Evolutionary conservation across 2,113 vertebrate genomes (phyloP), one percentile per base, ranked within the genome.

Genomic region (Morone chrysops): DNA sequence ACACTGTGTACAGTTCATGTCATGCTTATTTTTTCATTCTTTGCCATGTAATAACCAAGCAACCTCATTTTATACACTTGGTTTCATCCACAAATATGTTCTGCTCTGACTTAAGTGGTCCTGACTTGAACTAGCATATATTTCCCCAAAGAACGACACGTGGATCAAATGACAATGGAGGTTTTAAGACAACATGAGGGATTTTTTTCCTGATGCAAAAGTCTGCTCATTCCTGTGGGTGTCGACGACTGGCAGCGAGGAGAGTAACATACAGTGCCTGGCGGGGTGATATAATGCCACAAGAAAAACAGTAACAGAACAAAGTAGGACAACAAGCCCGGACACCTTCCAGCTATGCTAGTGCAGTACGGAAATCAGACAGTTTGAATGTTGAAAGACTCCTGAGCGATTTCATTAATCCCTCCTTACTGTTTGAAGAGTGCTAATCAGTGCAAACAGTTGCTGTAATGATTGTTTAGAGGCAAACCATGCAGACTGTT

Each of bases 391-490:
- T 14, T 16, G 36, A 16, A 36, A 54, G 48, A 38, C 16, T 36
- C 2, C 5, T 45, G 17, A 71, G 5, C 0, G 4, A 12, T 57
- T 62, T 51, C 5, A 56, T 83, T 25, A 31, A 7, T 14, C 41
- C 18, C 51, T 70, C 5, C 45, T 70, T 8, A 7, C 22, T 9
- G 17, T 73, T 16, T 68, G 47, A 70, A 53, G 22, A 45, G 10
- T n/a, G 75, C 56, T 72, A 51, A 82, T 87, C 82, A 74, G 45
- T 47, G 25, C 70, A 68, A 66, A 57, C 73, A 66, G 57, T 31
- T 20, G 12, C 56, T 36, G 13, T 31, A 17, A n/a, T 56, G 54
- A 67, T 63, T 56, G 6, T 54, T 66, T 60, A 40, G 20, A 67
- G 45, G 38, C 54, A 38, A 54, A 36, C 59, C 40, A 1, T 53